These are phyloP conservation scores for Scaeva pyrastri DNA, from an alignment of 2,888 invertebrate species.

Conservation along the genomic window DNA sequence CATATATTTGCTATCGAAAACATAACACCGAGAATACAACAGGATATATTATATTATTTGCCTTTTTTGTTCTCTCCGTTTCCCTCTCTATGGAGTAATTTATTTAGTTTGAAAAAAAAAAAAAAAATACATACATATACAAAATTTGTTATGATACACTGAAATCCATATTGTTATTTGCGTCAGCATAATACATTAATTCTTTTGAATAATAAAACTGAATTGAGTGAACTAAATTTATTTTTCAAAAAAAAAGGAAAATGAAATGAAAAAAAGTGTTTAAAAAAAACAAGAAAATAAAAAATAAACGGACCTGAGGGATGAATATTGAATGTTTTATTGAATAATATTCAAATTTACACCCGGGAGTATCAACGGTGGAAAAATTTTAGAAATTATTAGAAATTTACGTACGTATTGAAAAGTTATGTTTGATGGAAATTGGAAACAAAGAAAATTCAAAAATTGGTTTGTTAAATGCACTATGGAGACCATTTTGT, in stretches of 20 bases:
- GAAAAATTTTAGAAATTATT: background rate
- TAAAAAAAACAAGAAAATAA: background rate
- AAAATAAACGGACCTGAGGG: conserved; percentile 12
- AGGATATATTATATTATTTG: conserved; percentile 10
- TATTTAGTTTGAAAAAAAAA: conserved; percentile 33
- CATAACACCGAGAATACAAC: conserved; percentile 16
- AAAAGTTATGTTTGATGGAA: background rate
- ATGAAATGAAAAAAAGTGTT: background rate
- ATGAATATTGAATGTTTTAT: conserved; percentile 27
- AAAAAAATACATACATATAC: background rate
- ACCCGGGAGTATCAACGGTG: background rate
- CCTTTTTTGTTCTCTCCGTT: background rate
- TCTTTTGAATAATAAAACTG: conserved; percentile 44
- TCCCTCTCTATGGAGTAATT: conserved; percentile 36
- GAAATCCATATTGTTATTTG: conserved; percentile 57
- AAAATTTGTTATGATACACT: conserved; percentile 54
- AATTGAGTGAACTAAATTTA: conserved; percentile 14
- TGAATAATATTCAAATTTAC: conserved; percentile 22
- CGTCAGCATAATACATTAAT: conserved; percentile 38
- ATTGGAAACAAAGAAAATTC: background rate
- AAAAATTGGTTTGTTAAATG: no score
- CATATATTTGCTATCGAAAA: background rate
- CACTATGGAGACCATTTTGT: no score
- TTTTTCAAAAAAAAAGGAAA: background rate
- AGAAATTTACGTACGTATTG: conserved; percentile 8